Evolutionary conservation across 1,140 invertebrate species (phyloP).

Genomic region (Drosophila tani): DNA sequence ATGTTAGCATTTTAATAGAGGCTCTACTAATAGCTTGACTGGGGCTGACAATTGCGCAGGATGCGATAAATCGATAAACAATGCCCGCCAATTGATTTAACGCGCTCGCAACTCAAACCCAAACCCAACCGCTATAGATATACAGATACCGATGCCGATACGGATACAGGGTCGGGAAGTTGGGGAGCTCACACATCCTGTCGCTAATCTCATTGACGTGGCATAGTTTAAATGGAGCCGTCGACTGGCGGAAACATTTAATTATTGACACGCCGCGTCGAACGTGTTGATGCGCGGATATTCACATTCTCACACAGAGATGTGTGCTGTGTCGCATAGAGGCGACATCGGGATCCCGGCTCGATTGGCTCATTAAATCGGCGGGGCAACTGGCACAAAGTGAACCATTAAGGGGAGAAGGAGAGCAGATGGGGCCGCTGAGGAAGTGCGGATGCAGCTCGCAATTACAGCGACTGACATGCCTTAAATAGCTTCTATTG

Average conservation of each 20-base stretch:
- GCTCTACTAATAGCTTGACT: constrained; percentile 1
- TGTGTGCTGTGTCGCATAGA: constrained; percentile 19
- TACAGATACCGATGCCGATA: constrained; percentile 1
- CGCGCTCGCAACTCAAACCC: constrained; percentile 24
- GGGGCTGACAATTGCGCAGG: constrained; percentile 41
- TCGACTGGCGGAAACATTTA: constrained; percentile 61
- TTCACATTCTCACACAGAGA: constrained; percentile 46
- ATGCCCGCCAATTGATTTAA: constrained; percentile 54
- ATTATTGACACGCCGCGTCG: constrained; percentile 67
- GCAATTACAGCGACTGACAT: constrained; percentile 27
- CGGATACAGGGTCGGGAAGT: constrained; percentile 1
- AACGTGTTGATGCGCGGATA: constrained; percentile 54
- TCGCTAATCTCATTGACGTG: constrained; percentile 61
- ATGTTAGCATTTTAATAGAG: not conserved
- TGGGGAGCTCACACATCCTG: constrained; percentile 46
- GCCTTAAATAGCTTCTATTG: constrained; percentile 25
- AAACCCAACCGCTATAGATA: not conserved
- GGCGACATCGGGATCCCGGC: constrained; percentile 33
- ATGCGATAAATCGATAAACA: constrained; percentile 58
- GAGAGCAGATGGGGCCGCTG: not conserved
- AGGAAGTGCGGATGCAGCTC: constrained; percentile 21
- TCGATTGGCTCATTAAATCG: constrained; percentile 51
- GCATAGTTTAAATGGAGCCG: constrained; percentile 43
- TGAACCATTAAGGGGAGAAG: constrained; percentile 30
- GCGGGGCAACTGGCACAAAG: constrained; percentile 13